Evolutionary conservation across 2,113 vertebrate genomes (phyloP).

Genomic region (Budorcas taxicolor): DNA sequence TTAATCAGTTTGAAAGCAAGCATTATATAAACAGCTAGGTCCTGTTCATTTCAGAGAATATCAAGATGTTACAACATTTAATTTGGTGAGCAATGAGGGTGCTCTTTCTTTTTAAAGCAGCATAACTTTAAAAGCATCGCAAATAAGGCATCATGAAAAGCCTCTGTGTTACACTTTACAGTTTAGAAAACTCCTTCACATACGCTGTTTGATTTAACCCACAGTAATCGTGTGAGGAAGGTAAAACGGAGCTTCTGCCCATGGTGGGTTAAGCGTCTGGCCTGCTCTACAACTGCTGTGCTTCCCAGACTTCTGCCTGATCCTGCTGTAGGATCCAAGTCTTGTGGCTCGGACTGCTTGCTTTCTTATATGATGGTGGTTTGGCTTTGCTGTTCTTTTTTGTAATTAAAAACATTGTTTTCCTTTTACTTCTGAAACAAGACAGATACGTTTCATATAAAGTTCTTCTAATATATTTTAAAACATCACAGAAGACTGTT

Average conservation of each 20-base stretch:
- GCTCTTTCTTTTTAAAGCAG: background rate
- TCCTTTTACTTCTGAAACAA: conserved; percentile 7
- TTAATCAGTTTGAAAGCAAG: background rate
- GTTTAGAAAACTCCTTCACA: background rate
- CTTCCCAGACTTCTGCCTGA: background rate
- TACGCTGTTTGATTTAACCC: background rate
- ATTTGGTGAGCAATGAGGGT: background rate
- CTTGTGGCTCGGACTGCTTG: background rate
- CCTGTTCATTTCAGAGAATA: background rate
- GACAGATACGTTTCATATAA: background rate
- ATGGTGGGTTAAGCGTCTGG: background rate
- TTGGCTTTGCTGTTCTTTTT: background rate
- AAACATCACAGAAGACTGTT: background rate
- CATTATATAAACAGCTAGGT: background rate
- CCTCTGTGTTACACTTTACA: background rate
- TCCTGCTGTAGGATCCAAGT: background rate
- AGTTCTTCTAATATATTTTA: conserved; percentile 20
- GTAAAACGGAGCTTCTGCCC: background rate
- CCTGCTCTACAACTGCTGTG: background rate
- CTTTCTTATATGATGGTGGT: background rate
- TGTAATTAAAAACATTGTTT: background rate
- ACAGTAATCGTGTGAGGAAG: background rate
- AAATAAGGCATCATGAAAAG: background rate
- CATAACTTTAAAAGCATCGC: background rate
- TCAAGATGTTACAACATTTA: background rate